phyloP scores from a whole-genome alignment of 2,113 vertebrate species.

The Ptilonorhynchus violaceus region DNA sequence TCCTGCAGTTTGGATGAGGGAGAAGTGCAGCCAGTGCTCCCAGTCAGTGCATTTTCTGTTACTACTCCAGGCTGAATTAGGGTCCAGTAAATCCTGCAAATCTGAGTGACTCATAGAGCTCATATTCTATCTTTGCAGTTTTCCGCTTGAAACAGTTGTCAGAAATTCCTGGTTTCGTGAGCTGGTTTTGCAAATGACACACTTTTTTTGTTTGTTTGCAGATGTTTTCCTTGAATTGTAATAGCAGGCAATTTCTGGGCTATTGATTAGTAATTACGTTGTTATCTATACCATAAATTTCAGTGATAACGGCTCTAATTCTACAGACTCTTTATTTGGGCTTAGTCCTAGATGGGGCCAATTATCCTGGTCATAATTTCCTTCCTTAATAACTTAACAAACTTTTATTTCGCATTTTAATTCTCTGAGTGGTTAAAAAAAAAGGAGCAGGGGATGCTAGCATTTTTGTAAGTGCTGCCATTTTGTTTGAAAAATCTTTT shows the following conservation, averaged over 20 bases:
- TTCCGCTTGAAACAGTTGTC: background rate
- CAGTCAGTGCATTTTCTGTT: background rate
- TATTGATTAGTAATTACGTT: background rate
- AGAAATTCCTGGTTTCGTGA: background rate
- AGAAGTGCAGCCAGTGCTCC: background rate
- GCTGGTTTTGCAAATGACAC: background rate
- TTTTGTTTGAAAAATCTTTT: background rate
- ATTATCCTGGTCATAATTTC: background rate
- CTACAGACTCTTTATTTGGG: background rate
- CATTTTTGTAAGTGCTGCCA: background rate
- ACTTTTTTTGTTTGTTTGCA: background rate
- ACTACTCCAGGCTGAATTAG: background rate
- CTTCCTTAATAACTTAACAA: background rate
- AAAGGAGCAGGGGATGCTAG: fast-evolving
- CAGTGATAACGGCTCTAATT: background rate
- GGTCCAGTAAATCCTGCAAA: background rate
- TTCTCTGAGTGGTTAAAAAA: background rate
- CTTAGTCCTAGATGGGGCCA: background rate
- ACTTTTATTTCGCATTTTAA: background rate
- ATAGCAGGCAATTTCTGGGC: background rate
- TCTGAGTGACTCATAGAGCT: background rate
- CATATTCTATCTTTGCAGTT: background rate
- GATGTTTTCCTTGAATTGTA: background rate
- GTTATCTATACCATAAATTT: background rate
- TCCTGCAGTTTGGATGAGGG: background rate